Evolutionary conservation across 2,888 invertebrate genomes (phyloP).

Genomic region (Philopedon plagiatum): DNA sequence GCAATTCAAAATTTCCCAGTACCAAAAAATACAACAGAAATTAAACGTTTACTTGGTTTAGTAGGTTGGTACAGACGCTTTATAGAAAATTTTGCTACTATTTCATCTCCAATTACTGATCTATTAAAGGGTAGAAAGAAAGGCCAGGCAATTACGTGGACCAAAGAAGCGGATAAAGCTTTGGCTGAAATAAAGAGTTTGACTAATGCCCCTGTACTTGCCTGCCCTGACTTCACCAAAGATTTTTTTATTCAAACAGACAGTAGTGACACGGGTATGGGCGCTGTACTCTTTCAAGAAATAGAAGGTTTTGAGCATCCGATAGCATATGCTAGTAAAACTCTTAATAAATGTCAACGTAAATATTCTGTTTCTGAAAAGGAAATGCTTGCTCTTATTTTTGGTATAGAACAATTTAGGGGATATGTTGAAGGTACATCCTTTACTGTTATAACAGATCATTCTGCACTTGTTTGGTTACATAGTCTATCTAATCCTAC

Average conservation of each 20-base stretch:
- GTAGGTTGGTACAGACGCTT: slow-evolving; percentile 43
- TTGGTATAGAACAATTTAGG: slow-evolving; percentile 27
- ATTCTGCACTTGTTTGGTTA: background rate
- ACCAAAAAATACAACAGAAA: slow-evolving; percentile 40
- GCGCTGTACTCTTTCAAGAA: slow-evolving; percentile 54
- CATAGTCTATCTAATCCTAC: slow-evolving; percentile 47
- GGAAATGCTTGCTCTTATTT: slow-evolving; percentile 11
- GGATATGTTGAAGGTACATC: too few relatives aligned
- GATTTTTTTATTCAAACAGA: slow-evolving; percentile 55
- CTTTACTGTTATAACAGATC: too few relatives aligned
- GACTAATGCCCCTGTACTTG: slow-evolving; percentile 51
- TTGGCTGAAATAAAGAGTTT: slow-evolving; percentile 46
- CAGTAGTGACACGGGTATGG: slow-evolving; percentile 56
- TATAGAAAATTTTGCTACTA: slow-evolving; percentile 36
- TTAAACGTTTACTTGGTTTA: slow-evolving; percentile 42
- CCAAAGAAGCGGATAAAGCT: slow-evolving; percentile 33
- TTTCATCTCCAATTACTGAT: slow-evolving; percentile 40
- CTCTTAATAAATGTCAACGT: slow-evolving; percentile 20
- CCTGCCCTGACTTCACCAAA: slow-evolving; percentile 51
- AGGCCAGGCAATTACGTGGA: slow-evolving; percentile 46
- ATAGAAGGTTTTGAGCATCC: slow-evolving; percentile 46
- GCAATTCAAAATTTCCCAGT: slow-evolving; percentile 16
- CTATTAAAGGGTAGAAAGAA: slow-evolving; percentile 47
- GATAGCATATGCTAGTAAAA: slow-evolving; percentile 40
- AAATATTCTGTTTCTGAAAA: slow-evolving; percentile 32